Percentiles rank a stretch among this genome's conserved stretches.
These are phyloP conservation scores for Meteorus sp. DNA, from an alignment of 1,140 invertebrate species.

Conservation along the genomic window DNA sequence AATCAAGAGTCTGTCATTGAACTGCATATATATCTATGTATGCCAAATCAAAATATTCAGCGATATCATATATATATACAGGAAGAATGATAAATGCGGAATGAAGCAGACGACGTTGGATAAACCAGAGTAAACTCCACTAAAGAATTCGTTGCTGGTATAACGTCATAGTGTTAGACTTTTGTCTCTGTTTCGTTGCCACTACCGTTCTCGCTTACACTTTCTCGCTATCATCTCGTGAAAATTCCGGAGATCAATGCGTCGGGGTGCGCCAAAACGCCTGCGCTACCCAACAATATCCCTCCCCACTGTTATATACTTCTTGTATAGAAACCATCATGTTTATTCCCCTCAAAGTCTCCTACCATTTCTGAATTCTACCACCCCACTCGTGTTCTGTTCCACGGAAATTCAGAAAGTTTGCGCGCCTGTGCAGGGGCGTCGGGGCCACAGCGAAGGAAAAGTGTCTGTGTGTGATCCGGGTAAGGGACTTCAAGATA, in stretches of 20 bases:
- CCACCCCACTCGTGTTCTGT: conserved; percentile 27
- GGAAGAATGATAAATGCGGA: conserved; percentile 17
- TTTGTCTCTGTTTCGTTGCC: conserved; percentile 2
- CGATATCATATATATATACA: too few species aligned
- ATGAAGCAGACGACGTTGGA: conserved; percentile 5
- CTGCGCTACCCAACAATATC: conserved; percentile 40
- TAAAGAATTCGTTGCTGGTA: conserved; percentile 15
- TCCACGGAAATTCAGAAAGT: conserved; percentile 26
- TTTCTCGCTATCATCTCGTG: conserved; percentile 24
- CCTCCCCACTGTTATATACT: background rate
- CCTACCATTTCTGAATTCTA: conserved; percentile 26
- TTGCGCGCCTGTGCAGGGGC: conserved; percentile 47
- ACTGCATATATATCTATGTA: too few species aligned
- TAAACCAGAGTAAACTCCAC: conserved; percentile 21
- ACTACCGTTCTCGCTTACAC: background rate
- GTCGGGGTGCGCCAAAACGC: conserved; percentile 55
- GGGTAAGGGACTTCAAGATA: conserved; percentile 44
- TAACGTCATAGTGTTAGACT: conserved; percentile 18
- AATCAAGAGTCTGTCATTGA: too few species aligned
- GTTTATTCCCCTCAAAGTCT: conserved; percentile 16
- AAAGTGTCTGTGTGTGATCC: conserved; percentile 46
- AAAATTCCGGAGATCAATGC: conserved; percentile 57
- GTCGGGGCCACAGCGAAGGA: conserved; percentile 44
- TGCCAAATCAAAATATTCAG: too few species aligned
- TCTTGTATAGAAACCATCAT: background rate